These are phyloP conservation scores for Drosophila sproati DNA, from an alignment of 1,140 invertebrate genomes.

Conservation along the genomic window DNA sequence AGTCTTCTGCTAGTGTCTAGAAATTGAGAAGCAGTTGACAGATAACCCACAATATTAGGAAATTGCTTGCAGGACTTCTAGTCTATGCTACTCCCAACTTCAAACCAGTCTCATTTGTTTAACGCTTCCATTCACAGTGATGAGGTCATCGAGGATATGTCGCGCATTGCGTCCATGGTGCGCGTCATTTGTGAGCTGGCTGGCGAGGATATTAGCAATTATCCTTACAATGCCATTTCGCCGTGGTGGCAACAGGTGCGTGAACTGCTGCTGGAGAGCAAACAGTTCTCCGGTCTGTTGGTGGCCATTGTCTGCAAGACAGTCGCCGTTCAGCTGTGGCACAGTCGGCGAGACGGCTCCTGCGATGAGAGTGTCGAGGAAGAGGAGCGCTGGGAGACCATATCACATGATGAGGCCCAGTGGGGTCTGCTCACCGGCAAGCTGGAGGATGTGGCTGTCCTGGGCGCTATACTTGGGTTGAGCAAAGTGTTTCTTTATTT, in stretches of 20 bases:
- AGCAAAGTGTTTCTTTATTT: conserved; percentile 19
- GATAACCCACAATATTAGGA: too few species aligned
- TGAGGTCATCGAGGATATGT: conserved; percentile 81
- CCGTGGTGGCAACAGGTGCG: conserved; percentile 91
- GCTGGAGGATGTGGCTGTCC: conserved; percentile 93
- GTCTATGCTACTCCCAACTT: too few species aligned
- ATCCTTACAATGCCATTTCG: conserved; percentile 88
- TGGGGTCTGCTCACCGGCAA: conserved; percentile 95
- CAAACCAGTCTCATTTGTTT: neutral
- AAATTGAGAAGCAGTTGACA: too few species aligned
- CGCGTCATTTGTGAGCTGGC: conserved; percentile 70
- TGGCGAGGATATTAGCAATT: conserved; percentile 80
- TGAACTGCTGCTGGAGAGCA: conserved; percentile 89
- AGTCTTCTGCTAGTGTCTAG: too few species aligned
- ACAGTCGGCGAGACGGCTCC: conserved; percentile 72
- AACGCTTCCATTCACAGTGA: conserved; percentile 53
- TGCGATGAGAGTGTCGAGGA: conserved; percentile 83
- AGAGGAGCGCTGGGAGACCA: conserved; percentile 91
- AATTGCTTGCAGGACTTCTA: too few species aligned
- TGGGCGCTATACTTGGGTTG: conserved; percentile 89
- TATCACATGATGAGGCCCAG: conserved; percentile 93
- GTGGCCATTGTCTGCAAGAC: conserved; percentile 91
- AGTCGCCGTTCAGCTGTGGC: conserved; percentile 87
- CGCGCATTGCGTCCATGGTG: conserved; percentile 74
- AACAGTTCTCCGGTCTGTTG: conserved; percentile 90